Conservation (phyloP, 2,797 vertebrate genomes). For the Graptemys geographica region DNA sequence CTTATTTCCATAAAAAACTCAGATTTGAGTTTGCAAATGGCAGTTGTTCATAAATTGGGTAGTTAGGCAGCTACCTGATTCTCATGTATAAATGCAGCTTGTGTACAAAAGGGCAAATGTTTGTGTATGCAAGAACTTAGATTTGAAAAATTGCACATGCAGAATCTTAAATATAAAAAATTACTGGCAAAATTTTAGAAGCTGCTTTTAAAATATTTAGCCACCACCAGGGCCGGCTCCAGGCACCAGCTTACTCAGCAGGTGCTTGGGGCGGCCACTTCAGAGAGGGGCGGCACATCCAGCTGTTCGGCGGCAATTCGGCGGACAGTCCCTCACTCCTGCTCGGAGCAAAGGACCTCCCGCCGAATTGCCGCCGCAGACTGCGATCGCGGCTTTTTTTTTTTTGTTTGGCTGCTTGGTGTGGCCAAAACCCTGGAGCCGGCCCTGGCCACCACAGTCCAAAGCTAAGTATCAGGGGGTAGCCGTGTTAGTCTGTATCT, state of each 20-base stretch:
- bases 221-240: not conserved
- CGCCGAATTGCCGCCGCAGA: no score
- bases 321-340: no score
- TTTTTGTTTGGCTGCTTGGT: no score
- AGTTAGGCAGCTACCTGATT: not conserved
- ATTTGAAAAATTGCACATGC: not conserved
- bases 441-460: not conserved
- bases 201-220: not conserved
- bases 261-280: no score
- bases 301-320: no score
- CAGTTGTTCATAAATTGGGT: not conserved
- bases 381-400: no score
- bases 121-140: not conserved
- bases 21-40: not conserved
- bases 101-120: not conserved
- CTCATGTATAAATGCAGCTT: not conserved
- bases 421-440: no score
- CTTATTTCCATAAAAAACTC: not conserved
- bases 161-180: not conserved
- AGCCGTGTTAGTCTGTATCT: no score
- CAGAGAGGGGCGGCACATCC: no score
- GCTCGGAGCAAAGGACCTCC: no score
- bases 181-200: not conserved
- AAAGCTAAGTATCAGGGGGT: no score
- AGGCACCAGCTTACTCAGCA: no score